A percentile compares a stretch with the other conserved stretches of the same genome.
Evolutionary conservation across 1,140 invertebrate genomes (phyloP).

Genomic region (Helicoverpa armigera): DNA sequence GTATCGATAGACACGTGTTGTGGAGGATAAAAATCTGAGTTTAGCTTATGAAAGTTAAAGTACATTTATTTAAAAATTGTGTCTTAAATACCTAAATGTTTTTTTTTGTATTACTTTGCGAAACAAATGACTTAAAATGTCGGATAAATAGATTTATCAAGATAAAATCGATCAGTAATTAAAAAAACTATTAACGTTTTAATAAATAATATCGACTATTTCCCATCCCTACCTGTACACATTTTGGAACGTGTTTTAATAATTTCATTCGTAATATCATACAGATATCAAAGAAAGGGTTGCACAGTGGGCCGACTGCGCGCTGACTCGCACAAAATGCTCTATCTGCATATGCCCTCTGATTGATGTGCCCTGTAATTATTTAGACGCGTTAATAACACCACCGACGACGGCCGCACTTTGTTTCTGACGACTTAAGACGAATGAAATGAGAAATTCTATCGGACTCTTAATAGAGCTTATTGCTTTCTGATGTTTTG

Average conservation of each 20-base stretch:
- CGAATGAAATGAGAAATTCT: slow-evolving; percentile 86
- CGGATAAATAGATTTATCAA: no score
- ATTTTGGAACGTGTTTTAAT: slow-evolving; percentile 72
- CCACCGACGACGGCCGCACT: slow-evolving; percentile 83
- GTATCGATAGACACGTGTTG: background rate
- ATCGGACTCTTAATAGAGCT: slow-evolving; percentile 84
- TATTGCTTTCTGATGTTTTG: slow-evolving; percentile 83
- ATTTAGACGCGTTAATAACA: slow-evolving; percentile 87
- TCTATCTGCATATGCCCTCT: slow-evolving; percentile 84
- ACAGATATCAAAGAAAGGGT: slow-evolving; percentile 85
- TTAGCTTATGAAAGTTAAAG: no score
- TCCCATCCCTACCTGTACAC: slow-evolving; percentile 58
- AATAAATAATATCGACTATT: slow-evolving; percentile 44
- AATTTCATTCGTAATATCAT: slow-evolving; percentile 84
- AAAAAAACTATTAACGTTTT: slow-evolving; percentile 27
- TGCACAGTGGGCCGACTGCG: slow-evolving; percentile 77
- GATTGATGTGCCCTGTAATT: slow-evolving; percentile 87
- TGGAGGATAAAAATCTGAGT: background rate
- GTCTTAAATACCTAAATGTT: no score
- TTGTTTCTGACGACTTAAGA: slow-evolving; percentile 85
- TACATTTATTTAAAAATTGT: no score
- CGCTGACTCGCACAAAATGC: slow-evolving; percentile 85
- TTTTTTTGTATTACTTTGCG: no score
- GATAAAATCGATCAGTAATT: background rate
- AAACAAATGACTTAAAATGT: no score